Conservation (phyloP, 2,888 invertebrate species). For the Barypeithes pellucidus region DNA sequence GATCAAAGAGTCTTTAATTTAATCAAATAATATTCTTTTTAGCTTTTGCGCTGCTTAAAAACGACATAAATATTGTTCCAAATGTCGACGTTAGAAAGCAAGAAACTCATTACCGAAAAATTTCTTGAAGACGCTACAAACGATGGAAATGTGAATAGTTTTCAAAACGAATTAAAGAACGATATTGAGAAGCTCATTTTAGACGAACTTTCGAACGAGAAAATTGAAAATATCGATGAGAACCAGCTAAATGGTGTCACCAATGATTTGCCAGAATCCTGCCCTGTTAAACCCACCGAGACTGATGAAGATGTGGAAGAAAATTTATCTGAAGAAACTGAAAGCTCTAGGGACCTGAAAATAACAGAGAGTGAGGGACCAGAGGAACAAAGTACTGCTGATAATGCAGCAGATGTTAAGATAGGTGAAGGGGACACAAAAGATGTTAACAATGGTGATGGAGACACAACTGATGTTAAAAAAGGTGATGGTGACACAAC, state of each 20-base stretch:
- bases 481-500: not conserved
- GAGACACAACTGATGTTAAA: slow-evolving; percentile 2
- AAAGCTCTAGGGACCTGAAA: slow-evolving; percentile 37
- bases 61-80: not conserved
- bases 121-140: slow-evolving; percentile 36
- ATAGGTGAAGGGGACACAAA: not conserved
- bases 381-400: slow-evolving; percentile 12
- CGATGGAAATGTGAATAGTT: slow-evolving; percentile 12
- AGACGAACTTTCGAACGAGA: slow-evolving; percentile 32
- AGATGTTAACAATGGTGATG: slow-evolving; percentile 54
- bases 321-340: slow-evolving; percentile 42
- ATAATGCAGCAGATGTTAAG: slow-evolving; percentile 7
- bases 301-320: slow-evolving; percentile 3
- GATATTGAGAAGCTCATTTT: slow-evolving; percentile 34
- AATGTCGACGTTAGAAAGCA: slow-evolving; percentile 36
- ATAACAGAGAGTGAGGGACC: slow-evolving; percentile 29
- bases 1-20: not conserved
- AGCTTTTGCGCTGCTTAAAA: slow-evolving; percentile 4
- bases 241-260: not conserved
- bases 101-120: slow-evolving; percentile 34
- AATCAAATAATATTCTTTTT: not conserved
- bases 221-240: slow-evolving; percentile 8
- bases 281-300: not conserved
- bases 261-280: not conserved
- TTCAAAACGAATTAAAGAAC: slow-evolving; percentile 15